Evolutionary conservation across 2,113 vertebrate genomes (phyloP).

Genomic region (Thunnus thynnus): DNA sequence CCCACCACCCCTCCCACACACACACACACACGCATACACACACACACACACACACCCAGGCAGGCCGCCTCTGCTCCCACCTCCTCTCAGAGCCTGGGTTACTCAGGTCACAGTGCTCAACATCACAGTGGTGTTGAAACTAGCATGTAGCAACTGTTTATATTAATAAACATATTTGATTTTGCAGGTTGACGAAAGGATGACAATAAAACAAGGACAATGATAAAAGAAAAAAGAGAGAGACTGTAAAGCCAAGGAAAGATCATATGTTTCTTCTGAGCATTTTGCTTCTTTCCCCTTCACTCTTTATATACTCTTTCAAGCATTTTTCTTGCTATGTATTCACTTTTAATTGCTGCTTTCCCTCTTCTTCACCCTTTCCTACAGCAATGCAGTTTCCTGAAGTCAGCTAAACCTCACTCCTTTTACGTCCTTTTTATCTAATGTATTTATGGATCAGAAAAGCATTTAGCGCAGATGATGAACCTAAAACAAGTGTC

Average conservation of each 20-base stretch:
- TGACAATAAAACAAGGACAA: neutral
- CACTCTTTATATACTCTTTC: neutral
- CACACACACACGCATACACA: neutral
- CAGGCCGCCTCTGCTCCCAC: slow-evolving; percentile 28
- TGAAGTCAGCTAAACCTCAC: neutral
- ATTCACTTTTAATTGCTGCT: too few relatives aligned
- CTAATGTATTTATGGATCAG: neutral
- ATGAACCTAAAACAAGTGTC: too few relatives aligned
- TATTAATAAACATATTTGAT: neutral
- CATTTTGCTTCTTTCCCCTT: neutral
- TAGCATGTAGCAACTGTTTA: neutral
- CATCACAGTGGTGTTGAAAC: neutral
- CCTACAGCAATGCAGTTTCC: neutral
- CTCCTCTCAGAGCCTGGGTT: slow-evolving; percentile 26
- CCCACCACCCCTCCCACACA: neutral
- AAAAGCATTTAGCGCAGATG: too few relatives aligned
- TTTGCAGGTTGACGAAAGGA: neutral
- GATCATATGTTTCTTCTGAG: too few relatives aligned
- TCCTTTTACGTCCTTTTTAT: neutral
- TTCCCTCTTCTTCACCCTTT: neutral
- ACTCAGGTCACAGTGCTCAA: slow-evolving; percentile 40
- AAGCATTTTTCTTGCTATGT: too few relatives aligned
- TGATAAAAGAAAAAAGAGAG: neutral
- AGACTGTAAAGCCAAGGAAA: too few relatives aligned
- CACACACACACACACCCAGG: neutral